Evolutionary conservation across 2,797 vertebrate species (phyloP), one percentile per base, ranked within the genome.

Genomic region (Pelodytes ibericus): DNA sequence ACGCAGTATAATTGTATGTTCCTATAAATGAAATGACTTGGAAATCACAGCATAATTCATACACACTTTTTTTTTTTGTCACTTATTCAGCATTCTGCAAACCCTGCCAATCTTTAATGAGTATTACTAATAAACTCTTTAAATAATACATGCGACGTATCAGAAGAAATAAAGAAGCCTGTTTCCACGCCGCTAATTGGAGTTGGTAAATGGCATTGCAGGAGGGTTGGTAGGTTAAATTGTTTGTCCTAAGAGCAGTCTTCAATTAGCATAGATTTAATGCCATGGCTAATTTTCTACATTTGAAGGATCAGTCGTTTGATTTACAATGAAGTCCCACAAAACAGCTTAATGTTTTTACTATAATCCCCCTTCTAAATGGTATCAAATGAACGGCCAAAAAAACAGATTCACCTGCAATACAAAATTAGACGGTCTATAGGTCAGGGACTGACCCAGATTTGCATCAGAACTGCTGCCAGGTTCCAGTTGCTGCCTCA

Each of bases 221-320:
- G 74, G 80, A 56, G 74, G 27, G 56, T 4, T 80, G 31, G 77
- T 80, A 81, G 80, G 81, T 84, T 87, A 85, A 88, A 77, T 81
- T 33, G 75, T 75, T 85, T 84, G 83, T 68, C 76, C 72, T 33
- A 24, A 58, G 73, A 74, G 76, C 39, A 67, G 65, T 51, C 39
- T 72, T 82, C 82, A 87, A 90, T 87, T 87, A 87, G 76, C 86
- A 84, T 36, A 81, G 78, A 83, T 86, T 82, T 84, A 88, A 88
- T 84, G 82, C 64, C 83, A 76, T 67, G 77, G 81, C 85, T 86
- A 79, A 87, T 88, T 89, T 85, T 66, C 80, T 81, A 80, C 82
- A 78, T 25, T 81, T 87, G 79, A 79, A 83, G 83, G 77, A 82
- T 78, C 64, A 78, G 75, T 73, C 56, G 30, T 86, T 88, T 82